Conservation (phyloP, 2,888 invertebrate species). For the Syritta pipiens region DNA sequence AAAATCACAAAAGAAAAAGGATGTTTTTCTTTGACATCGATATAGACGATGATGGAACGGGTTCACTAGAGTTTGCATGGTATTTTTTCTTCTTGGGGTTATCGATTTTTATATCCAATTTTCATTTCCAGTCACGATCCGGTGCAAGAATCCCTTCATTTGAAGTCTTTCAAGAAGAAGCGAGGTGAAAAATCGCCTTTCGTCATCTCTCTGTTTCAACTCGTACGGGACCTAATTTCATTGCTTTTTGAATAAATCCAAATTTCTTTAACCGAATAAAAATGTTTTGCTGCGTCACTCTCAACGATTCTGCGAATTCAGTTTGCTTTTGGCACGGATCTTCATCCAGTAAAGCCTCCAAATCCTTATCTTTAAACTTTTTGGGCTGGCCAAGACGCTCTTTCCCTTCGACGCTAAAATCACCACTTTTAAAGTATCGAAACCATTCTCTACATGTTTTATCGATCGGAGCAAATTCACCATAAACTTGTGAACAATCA, state of each 20-base stretch:
- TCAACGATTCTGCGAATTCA: slow-evolving; percentile 55
- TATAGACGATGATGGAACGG: slow-evolving; percentile 8
- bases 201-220: slow-evolving; percentile 49
- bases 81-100: too few species aligned
- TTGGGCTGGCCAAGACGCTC: slow-evolving; percentile 25
- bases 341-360: slow-evolving; percentile 59
- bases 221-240: slow-evolving; percentile 57
- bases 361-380: slow-evolving; percentile 54
- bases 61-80: slow-evolving; percentile 5
- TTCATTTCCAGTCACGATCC: too few species aligned
- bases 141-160: not conserved
- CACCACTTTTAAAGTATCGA: slow-evolving; percentile 46
- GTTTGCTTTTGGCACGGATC: slow-evolving; percentile 61
- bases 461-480: slow-evolving; percentile 24
- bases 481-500: too few species aligned
- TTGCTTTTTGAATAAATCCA: too few species aligned
- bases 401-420: slow-evolving; percentile 60
- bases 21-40: too few species aligned
- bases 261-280: too few species aligned
- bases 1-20: too few species aligned
- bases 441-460: slow-evolving; percentile 47
- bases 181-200: slow-evolving; percentile 24
- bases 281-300: too few species aligned
- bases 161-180: not conserved
- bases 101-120: too few species aligned